A percentile compares a stretch with the other conserved stretches of the same genome.
phyloP scores from a whole-genome alignment of 2,113 vertebrate species.

The Rhea pennata region DNA sequence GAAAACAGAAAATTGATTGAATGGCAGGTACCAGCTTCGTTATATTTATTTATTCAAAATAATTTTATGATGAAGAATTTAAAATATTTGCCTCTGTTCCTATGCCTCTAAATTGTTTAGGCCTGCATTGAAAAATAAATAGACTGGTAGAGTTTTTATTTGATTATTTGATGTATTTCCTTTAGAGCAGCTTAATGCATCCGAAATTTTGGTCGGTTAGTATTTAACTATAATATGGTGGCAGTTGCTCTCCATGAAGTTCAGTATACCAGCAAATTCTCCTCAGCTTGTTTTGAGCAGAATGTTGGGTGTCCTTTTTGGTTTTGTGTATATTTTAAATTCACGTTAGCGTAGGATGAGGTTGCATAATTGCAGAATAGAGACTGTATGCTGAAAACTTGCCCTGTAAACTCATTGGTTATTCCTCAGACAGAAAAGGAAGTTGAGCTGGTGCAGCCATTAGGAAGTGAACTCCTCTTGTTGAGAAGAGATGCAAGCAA shows the following conservation, averaged over 20 bases:
- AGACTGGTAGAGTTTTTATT: background rate
- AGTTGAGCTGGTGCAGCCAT: background rate
- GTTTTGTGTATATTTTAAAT: background rate
- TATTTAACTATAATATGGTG: background rate
- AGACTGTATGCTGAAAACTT: background rate
- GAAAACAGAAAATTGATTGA: background rate
- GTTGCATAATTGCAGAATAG: background rate
- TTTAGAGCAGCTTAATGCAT: background rate
- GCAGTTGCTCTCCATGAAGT: background rate
- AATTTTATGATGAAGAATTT: background rate
- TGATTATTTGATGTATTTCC: background rate
- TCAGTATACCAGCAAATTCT: background rate
- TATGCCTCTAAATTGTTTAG: background rate
- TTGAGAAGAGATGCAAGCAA: background rate
- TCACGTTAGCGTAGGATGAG: rapidly evolving
- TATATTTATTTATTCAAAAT: background rate
- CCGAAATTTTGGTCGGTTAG: background rate
- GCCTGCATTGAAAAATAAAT: background rate
- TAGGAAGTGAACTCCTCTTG: background rate
- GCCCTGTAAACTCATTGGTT: background rate
- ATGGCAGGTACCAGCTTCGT: background rate
- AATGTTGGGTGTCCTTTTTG: background rate
- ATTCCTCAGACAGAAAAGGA: background rate
- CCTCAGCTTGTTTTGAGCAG: background rate
- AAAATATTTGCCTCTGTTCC: background rate